phyloP scores from a whole-genome alignment of 1,140 invertebrate genomes.

The Calliopsis andreniformis region DNA sequence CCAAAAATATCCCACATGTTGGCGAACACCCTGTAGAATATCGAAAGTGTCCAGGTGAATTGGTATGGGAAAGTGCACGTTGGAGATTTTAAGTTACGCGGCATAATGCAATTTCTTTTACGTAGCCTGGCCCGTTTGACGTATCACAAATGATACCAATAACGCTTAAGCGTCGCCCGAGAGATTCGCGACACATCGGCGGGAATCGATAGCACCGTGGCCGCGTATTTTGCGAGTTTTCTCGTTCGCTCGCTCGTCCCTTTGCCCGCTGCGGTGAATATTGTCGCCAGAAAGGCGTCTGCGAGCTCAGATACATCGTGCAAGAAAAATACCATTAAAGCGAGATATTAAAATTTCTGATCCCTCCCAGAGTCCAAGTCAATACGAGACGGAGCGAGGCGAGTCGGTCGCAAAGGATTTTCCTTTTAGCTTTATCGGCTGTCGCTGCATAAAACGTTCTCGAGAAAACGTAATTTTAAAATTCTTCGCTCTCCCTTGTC shows the following conservation, averaged over 20 bases:
- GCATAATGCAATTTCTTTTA: constrained; percentile 23
- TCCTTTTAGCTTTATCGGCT: constrained; percentile 27
- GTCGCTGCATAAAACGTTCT: background rate
- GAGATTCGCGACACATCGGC: constrained; percentile 49
- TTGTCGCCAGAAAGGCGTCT: constrained; percentile 16
- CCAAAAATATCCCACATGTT: background rate
- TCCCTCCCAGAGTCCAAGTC: constrained; percentile 25
- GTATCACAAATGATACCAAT: constrained; percentile 17
- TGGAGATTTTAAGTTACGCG: background rate
- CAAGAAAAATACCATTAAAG: constrained; percentile 55
- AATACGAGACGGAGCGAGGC: constrained; percentile 11
- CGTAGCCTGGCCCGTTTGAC: background rate
- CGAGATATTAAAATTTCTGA: constrained; percentile 63
- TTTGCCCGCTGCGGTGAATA: background rate
- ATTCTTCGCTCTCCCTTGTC: background rate
- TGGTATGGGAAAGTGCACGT: background rate
- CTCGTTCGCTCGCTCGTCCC: constrained; percentile 20
- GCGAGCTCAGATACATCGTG: constrained; percentile 38
- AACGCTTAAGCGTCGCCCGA: constrained; percentile 15
- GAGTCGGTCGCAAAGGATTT: constrained; percentile 33
- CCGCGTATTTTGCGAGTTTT: constrained; percentile 12
- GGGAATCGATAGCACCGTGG: constrained; percentile 2
- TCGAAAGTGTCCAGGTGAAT: background rate
- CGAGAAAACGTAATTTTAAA: constrained; percentile 13
- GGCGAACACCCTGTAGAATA: background rate